Conservation (phyloP, 1,140 invertebrate species). For the Gryllus bimaculatus region DNA sequence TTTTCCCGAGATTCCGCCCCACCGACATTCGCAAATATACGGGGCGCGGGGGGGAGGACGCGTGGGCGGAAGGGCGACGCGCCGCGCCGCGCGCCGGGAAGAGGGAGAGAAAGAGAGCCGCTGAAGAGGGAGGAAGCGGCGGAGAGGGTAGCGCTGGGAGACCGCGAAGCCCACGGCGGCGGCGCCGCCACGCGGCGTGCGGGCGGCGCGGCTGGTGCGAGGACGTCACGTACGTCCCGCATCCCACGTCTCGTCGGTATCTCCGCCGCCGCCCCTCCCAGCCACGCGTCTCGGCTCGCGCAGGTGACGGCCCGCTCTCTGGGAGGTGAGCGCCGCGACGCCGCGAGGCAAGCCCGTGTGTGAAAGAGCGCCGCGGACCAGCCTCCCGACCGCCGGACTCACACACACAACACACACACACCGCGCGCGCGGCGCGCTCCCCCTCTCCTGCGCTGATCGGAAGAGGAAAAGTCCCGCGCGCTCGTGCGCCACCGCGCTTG, state of each 20-base stretch:
- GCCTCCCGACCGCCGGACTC: no score
- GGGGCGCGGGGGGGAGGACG: neutral
- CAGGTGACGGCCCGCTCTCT: neutral
- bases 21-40: conserved; percentile 22
- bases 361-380: no score
- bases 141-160: neutral
- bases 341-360: no score
- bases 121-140: no score
- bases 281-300: no score
- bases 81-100: neutral
- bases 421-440: no score
- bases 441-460: neutral
- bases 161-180: neutral
- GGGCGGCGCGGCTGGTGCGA: no score
- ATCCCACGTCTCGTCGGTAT: no score
- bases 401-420: no score
- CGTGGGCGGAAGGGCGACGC: neutral
- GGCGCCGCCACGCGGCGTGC: neutral
- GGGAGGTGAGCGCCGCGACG: no score
- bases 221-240: no score
- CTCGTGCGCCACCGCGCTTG: neutral
- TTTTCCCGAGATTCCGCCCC: conserved; percentile 16
- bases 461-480: neutral
- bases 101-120: neutral
- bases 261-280: no score